Conservation (phyloP, 2,113 vertebrate species). For the Emydura subglobosa region DNA sequence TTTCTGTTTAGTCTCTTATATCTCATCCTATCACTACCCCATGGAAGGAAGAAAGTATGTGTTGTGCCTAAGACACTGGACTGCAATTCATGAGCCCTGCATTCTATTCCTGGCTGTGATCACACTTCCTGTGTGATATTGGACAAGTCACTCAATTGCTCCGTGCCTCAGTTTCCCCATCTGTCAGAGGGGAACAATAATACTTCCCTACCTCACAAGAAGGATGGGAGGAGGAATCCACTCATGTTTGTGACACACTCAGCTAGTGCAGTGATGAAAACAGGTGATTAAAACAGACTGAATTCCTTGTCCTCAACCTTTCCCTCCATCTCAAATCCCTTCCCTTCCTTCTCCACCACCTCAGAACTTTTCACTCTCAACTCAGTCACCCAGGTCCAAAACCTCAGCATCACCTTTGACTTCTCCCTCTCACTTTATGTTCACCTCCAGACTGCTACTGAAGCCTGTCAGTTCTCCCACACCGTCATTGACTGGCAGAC, state of each 20-base stretch:
- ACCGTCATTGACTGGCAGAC: not conserved
- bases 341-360: not conserved
- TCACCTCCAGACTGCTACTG: not conserved
- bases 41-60: slow-evolving; percentile 23
- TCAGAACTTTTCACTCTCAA: not conserved
- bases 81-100: slow-evolving; percentile 43
- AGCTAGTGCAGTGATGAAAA: not conserved
- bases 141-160: slow-evolving; percentile 16
- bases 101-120: slow-evolving; percentile 57
- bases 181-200: slow-evolving; percentile 24
- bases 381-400: not conserved
- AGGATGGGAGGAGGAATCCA: not conserved
- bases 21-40: slow-evolving; percentile 24
- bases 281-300: not conserved
- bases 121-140: slow-evolving; percentile 52
- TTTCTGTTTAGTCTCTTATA: slow-evolving; percentile 14
- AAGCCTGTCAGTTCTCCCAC: not conserved
- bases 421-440: not conserved
- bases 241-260: slow-evolving; percentile 25
- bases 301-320: not conserved
- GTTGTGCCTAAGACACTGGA: slow-evolving; percentile 41
- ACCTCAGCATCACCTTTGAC: not conserved
- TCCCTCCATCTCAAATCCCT: no score
- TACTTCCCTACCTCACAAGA: slow-evolving; percentile 21
- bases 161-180: slow-evolving; percentile 44